Evolutionary conservation across 2,888 invertebrate species (phyloP).

Genomic region (Ophion costatus): DNA sequence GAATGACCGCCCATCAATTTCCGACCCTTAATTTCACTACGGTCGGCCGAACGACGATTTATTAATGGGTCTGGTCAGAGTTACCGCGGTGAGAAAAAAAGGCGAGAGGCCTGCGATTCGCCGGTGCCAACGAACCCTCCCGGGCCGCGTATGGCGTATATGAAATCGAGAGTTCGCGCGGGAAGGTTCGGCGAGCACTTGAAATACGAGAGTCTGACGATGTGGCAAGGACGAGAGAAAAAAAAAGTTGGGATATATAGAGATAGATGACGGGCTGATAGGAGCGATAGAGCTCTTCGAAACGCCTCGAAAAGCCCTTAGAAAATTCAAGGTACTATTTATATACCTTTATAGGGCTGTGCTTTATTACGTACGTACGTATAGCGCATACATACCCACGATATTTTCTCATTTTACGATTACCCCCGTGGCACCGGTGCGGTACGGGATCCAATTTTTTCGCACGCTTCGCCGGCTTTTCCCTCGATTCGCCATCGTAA

Average conservation of each 20-base stretch:
- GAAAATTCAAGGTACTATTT: conserved; percentile 48
- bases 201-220: conserved; percentile 56
- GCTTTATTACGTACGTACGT: conserved; percentile 38
- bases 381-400: conserved; percentile 14
- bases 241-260: conserved; percentile 15
- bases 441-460: conserved; percentile 5
- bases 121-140: conserved; percentile 26
- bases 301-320: conserved; percentile 20
- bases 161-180: conserved; percentile 37
- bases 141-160: conserved; percentile 20
- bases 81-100: conserved; percentile 44
- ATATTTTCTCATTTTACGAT: conserved; percentile 42
- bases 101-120: not conserved
- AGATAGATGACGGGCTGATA: conserved; percentile 20
- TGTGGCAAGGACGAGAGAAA: conserved; percentile 41
- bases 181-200: conserved; percentile 35
- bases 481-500: conserved; percentile 10
- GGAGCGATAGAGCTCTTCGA: conserved; percentile 29
- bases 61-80: conserved; percentile 41
- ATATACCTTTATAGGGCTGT: conserved; percentile 14
- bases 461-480: conserved; percentile 5
- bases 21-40: conserved; percentile 36
- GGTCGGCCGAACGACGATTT: conserved; percentile 33
- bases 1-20: conserved; percentile 7
- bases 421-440: conserved; percentile 34